Conservation (phyloP, 2,113 vertebrate genomes). For the Austrofundulus limnaeus region DNA sequence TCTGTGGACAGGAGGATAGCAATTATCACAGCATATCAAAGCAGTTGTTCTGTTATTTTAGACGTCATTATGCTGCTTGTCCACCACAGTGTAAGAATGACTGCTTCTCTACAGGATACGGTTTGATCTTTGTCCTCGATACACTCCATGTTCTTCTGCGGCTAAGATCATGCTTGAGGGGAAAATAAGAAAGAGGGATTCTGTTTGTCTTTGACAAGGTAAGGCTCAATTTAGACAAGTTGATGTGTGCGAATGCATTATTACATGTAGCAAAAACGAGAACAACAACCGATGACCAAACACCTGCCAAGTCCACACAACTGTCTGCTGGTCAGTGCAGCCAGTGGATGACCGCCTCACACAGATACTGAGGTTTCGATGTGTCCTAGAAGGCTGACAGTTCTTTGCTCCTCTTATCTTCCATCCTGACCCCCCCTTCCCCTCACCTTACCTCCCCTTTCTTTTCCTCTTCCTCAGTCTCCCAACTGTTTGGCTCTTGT, state of each 20-base stretch:
- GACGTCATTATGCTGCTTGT: constrained; percentile 73
- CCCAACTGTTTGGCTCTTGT: constrained; percentile 73
- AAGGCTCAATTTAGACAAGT: constrained; percentile 60
- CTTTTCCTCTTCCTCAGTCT: constrained; percentile 46
- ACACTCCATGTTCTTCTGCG: constrained; percentile 41
- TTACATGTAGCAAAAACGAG: constrained; percentile 50
- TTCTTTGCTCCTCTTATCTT: constrained; percentile 61
- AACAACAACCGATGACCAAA: constrained; percentile 63
- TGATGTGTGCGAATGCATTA: constrained; percentile 54
- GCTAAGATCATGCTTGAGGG: constrained; percentile 33
- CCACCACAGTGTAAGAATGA: constrained; percentile 65
- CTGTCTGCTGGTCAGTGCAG: constrained; percentile 57
- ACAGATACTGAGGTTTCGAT: constrained; percentile 40
- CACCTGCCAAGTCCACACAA: constrained; percentile 51
- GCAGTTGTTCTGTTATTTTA: constrained; percentile 64
- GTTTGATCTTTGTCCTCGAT: constrained; percentile 59
- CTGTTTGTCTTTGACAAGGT: constrained; percentile 57
- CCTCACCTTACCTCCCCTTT: constrained; percentile 41
- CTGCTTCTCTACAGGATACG: constrained; percentile 55
- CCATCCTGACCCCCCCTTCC: constrained; percentile 20
- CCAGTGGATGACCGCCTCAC: constrained; percentile 45
- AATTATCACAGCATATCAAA: constrained; percentile 75
- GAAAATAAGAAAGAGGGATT: constrained; percentile 39
- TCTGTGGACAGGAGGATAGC: constrained; percentile 70
- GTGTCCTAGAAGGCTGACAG: constrained; percentile 60